These are phyloP conservation scores for Chaetodon trifasciatus DNA, from an alignment of 2,797 vertebrate species.

Conservation along the genomic window DNA sequence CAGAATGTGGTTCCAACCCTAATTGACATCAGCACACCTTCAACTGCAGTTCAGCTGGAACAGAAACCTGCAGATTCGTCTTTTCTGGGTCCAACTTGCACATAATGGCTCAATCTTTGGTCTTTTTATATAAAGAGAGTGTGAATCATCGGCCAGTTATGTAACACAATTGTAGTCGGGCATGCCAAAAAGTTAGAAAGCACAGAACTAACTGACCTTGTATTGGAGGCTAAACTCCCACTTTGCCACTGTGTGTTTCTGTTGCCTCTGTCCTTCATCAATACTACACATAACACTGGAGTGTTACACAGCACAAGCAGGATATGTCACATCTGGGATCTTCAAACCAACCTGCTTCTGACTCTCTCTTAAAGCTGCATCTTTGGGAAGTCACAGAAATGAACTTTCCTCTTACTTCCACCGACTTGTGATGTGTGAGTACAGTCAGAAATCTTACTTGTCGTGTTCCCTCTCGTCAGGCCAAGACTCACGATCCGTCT, in stretches of 20 bases:
- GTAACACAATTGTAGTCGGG: constrained; percentile 43
- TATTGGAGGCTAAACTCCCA: constrained; percentile 42
- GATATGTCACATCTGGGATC: background rate
- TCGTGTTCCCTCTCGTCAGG: constrained; percentile 40
- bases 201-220: constrained; percentile 27
- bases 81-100: constrained; percentile 20
- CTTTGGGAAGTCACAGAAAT: constrained; percentile 4
- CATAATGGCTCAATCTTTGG: constrained; percentile 21
- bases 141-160: constrained; percentile 61
- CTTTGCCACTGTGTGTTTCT: background rate
- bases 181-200: constrained; percentile 22
- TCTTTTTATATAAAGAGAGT: constrained; percentile 45
- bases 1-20: background rate
- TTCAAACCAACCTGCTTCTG: background rate
- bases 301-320: no score
- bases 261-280: constrained; percentile 7
- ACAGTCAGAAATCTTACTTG: background rate
- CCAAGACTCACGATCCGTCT: constrained; percentile 65
- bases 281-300: background rate
- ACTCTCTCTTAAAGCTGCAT: background rate
- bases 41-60: background rate
- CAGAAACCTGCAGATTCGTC: background rate
- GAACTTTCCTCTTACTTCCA: background rate
- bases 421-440: no score
- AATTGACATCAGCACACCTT: background rate